Evolutionary conservation across 2,797 vertebrate genomes (phyloP), one percentile per base, ranked within the genome.

Genomic region (Serranus cabrilla): DNA sequence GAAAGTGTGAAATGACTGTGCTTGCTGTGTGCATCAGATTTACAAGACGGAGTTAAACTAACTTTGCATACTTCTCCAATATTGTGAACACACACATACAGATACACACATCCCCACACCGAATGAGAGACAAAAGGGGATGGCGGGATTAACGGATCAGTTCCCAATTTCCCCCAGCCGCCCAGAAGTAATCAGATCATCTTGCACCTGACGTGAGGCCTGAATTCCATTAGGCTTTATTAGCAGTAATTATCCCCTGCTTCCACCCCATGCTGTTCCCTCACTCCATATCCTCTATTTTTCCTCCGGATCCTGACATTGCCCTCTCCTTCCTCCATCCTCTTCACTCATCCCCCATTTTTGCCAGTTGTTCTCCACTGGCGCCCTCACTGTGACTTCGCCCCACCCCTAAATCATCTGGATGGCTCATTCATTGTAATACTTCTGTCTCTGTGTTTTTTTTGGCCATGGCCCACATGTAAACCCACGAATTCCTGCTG

Each of bases 141-240:
- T 79, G 88, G 89, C 71, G 72, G 93, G 94, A 96, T 95, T 95
- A 95, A 94, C 89, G 90, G 94, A 95, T 95, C 94, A 95, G 89
- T 93, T 92, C 93, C 92, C 94, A 94, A 94, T 95, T 94, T 94
- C 89, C 86, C 87, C 80, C 77, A 81, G 90, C 82, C 87, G 82
- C 92, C 88, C 82, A 71, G 80, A 87, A 78, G 90, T 95, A 95
- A 95, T 95, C 95, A 94, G 93, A 94, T 95, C 94, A 94, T 94
- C 91, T 91, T 83, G 88, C 91, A 95, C 94, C 94, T 95, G 94
- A 95, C 89, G 91, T 93, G 93, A 92, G 86, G 89, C 87, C 93
- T 94, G 92, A 94, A 95, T 95, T 95, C 93, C 93, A 95, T 95
- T 94, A 94, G 91, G 89, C 89, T 95, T 95, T 93, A 95, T 95